Evolutionary conservation across 1,140 invertebrate genomes (phyloP).

Genomic region (Onthophagus taurus): DNA sequence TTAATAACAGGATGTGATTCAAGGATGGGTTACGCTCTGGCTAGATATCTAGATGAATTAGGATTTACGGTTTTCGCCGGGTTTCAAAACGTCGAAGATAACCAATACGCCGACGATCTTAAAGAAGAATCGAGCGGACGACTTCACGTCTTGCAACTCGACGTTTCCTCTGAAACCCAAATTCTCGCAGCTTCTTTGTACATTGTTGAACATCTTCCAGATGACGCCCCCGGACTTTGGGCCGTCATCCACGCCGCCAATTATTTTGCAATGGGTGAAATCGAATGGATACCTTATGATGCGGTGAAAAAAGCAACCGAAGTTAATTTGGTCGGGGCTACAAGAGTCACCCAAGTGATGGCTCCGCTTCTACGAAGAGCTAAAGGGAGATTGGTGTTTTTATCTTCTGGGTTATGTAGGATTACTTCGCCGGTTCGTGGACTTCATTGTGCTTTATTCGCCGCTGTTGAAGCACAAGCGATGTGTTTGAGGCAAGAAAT

Average conservation of each 20-base stretch:
- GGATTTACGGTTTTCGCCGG: constrained; percentile 76
- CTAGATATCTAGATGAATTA: constrained; percentile 64
- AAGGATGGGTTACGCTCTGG: constrained; percentile 63
- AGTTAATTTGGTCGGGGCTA: constrained; percentile 66
- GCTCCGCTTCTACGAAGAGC: constrained; percentile 66
- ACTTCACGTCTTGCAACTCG: constrained; percentile 62
- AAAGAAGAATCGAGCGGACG: constrained; percentile 65
- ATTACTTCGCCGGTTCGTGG: constrained; percentile 66
- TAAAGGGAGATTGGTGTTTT: constrained; percentile 58
- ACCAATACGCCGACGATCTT: constrained; percentile 53
- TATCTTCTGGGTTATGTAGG: constrained; percentile 61
- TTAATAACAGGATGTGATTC: constrained; percentile 79
- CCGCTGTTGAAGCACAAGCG: constrained; percentile 70
- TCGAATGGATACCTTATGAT: constrained; percentile 74
- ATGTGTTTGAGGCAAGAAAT: constrained; percentile 74
- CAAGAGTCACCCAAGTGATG: constrained; percentile 68
- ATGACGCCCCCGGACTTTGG: constrained; percentile 73
- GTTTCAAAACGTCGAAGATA: constrained; percentile 54
- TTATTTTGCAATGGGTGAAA: constrained; percentile 77
- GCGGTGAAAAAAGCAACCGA: constrained; percentile 62
- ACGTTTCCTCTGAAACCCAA: constrained; percentile 64
- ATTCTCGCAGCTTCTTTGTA: constrained; percentile 64
- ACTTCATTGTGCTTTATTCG: constrained; percentile 67
- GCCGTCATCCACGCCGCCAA: constrained; percentile 83
- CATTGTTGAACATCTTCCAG: constrained; percentile 64